Conservation (phyloP, 2,888 invertebrate genomes). For the Onthophagus sagittarius region DNA sequence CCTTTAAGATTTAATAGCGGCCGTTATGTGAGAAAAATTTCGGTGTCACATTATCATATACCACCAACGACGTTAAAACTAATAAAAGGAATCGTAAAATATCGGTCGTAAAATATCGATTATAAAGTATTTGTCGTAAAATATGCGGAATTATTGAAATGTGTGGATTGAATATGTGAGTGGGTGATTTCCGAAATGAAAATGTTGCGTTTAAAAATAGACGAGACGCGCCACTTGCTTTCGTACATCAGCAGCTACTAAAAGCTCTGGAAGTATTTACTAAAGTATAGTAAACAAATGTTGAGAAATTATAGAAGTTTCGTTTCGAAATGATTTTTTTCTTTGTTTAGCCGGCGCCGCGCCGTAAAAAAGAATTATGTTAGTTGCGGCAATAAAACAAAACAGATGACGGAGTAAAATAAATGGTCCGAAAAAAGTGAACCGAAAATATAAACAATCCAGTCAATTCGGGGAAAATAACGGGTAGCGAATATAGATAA, state of each 20-base stretch:
- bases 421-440: neutral
- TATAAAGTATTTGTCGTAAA: neutral
- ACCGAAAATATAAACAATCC: neutral
- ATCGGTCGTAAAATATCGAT: neutral
- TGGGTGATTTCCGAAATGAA: neutral
- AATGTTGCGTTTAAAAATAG: neutral
- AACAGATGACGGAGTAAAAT: neutral
- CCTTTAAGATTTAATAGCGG: neutral
- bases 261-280: neutral
- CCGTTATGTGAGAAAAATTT: neutral
- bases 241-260: neutral
- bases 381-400: neutral
- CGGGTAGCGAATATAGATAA: neutral
- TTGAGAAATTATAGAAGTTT: neutral
- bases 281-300: neutral
- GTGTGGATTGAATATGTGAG: neutral
- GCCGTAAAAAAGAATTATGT: neutral
- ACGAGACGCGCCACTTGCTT: neutral
- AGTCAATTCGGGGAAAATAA: neutral
- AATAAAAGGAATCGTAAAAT: neutral
- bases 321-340: neutral
- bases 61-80: conserved; percentile 1
- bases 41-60: conserved; percentile 1
- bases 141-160: neutral
- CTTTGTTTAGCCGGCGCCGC: neutral